Evolutionary conservation across 2,113 vertebrate genomes (phyloP), one percentile per base, ranked within the genome.

Genomic region (Brachypodius melanocephalos): DNA sequence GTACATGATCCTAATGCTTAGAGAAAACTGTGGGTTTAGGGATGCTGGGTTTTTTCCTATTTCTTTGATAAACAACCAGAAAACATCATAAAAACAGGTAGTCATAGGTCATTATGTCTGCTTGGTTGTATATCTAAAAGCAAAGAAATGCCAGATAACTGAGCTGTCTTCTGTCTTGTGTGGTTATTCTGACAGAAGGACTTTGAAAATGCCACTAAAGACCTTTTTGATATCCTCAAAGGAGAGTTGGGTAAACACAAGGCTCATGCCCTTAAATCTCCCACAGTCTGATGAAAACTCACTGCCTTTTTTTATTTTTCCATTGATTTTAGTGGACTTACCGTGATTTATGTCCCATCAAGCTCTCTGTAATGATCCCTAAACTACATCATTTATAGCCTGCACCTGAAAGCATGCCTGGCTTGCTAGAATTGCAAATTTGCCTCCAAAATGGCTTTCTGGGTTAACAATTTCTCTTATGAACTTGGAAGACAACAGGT

Each of bases 1-100:
- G 58, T 98, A 32, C 98, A 97, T 78, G 96, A 99, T 95, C 97
- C 97, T 45, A 77, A 68, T 5, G 79, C 88, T 5, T 98, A 98
- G 89, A 98, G 99, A 96, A 92, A 92, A 71, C 68, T 12, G 26
- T 43, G 55, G 26, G 21, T 65, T 93, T 89, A 57, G 15, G 28
- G 98, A 49, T 90, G 34, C 32, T 87, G 54, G 4, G 1, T 9
- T 71, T 63, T 59, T 68, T 66, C 66, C 24, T 48, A 17, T 45
- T 22, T 63, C 43, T 86, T 51, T 45, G 10, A 52, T 68, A 88
- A 95, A 89, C 43, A 92, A 55, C 52, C 42, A 61, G 42, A 89
- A 95, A 88, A 89, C 49, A 57, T 22, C 49, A 69, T 15, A 46
- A 89, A 77, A 89, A 7, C 48, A 62, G 15, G 17, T 55, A 89